These are phyloP conservation scores for Masticophis lateralis DNA, from an alignment of 2,797 vertebrate genomes.

Conservation along the genomic window DNA sequence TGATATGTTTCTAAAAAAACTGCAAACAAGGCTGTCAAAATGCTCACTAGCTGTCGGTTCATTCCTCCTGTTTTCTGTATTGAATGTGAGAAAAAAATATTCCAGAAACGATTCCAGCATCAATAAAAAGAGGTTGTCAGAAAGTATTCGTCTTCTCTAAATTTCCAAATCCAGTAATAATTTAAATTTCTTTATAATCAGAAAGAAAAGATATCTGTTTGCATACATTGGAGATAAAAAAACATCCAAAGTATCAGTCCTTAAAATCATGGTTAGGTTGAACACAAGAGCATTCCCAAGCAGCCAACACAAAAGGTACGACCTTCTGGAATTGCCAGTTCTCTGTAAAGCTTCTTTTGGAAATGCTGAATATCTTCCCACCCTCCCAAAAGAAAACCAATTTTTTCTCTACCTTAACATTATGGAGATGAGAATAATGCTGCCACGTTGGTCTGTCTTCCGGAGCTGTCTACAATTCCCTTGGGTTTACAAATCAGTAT, in stretches of 20 bases:
- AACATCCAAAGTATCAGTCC: constrained; percentile 72
- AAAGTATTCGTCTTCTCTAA: constrained; percentile 74
- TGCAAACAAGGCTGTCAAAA: constrained; percentile 90
- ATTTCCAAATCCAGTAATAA: constrained; percentile 69
- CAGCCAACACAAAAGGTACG: constrained; percentile 65
- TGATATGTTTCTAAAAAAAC: constrained; percentile 88
- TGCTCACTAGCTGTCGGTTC: constrained; percentile 87
- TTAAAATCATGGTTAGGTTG: constrained; percentile 79
- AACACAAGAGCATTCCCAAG: constrained; percentile 74
- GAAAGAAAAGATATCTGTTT: constrained; percentile 70
- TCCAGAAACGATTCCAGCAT: constrained; percentile 77
- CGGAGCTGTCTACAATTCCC: constrained; percentile 42
- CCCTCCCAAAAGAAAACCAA: background rate
- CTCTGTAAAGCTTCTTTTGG: constrained; percentile 52
- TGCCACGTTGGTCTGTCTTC: constrained; percentile 55
- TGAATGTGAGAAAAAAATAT: constrained; percentile 76
- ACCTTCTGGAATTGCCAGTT: constrained; percentile 63
- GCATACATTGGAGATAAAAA: constrained; percentile 69
- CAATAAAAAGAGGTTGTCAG: constrained; percentile 51
- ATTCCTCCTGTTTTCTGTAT: constrained; percentile 89
- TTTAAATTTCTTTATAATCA: constrained; percentile 74
- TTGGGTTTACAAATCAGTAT: background rate
- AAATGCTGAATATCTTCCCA: constrained; percentile 38
- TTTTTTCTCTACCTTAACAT: constrained; percentile 55
- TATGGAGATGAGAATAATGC: constrained; percentile 56